Conservation (phyloP, 2,888 invertebrate species). For the Phorcus lineatus region DNA sequence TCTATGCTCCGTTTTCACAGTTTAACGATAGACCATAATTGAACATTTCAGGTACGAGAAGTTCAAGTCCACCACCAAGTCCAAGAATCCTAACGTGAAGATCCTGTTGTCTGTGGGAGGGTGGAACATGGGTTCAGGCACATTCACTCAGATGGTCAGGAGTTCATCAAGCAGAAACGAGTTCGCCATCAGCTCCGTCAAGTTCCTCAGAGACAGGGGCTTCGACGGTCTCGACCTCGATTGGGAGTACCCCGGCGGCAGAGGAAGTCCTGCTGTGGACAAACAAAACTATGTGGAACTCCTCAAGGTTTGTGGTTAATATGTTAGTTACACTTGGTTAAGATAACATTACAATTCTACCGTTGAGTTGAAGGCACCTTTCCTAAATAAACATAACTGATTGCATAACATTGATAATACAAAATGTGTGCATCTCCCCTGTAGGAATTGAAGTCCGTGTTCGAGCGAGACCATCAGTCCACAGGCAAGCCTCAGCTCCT, state of each 20-base stretch:
- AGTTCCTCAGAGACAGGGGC: conserved; percentile 74
- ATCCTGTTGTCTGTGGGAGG: conserved; percentile 91
- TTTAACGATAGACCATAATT: neutral
- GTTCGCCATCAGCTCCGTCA: conserved; percentile 57
- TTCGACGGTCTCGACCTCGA: conserved; percentile 93
- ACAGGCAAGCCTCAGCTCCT: conserved; percentile 41
- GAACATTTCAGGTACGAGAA: conserved; percentile 81
- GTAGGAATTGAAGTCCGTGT: conserved; percentile 22
- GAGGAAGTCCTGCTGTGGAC: conserved; percentile 69
- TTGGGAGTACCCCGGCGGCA: conserved; percentile 89
- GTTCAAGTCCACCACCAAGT: conserved; percentile 79
- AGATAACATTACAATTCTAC: too few relatives aligned
- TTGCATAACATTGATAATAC: too few relatives aligned
- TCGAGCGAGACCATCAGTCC: conserved; percentile 21
- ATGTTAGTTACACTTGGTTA: too few relatives aligned
- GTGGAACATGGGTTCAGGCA: conserved; percentile 92
- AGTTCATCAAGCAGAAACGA: conserved; percentile 49
- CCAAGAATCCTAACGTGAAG: conserved; percentile 83
- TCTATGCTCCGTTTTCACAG: neutral
- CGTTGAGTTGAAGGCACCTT: too few relatives aligned
- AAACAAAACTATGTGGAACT: conserved; percentile 58
- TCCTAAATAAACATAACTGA: too few relatives aligned
- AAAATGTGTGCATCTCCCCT: neutral
- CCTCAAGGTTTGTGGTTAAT: conserved; percentile 46
- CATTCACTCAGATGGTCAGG: conserved; percentile 65